phyloP scores from a whole-genome alignment of 2,797 vertebrate genomes.

The Orientallactaga sibirica region DNA sequence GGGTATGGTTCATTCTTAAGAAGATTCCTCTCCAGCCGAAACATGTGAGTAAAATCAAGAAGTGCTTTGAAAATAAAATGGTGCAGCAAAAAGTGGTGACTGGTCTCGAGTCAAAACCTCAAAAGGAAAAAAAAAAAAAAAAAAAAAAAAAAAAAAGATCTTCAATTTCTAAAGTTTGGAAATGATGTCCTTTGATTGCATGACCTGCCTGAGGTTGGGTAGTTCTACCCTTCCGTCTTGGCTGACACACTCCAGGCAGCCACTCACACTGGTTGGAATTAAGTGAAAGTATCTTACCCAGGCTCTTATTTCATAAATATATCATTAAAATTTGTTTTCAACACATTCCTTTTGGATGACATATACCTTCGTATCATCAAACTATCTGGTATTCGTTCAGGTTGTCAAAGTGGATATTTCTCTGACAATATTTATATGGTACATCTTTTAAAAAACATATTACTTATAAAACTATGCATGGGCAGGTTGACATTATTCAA shows the following conservation, averaged over 20 bases:
- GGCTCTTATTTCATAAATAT: background rate
- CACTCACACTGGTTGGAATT: fast-evolving
- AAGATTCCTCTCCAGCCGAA: background rate
- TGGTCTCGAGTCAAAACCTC: background rate
- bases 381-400: background rate
- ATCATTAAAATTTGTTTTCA: background rate
- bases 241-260: background rate
- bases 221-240: background rate
- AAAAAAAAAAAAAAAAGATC: background rate
- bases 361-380: background rate
- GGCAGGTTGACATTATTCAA: background rate
- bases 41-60: background rate
- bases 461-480: background rate
- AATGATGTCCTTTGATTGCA: background rate
- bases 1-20: background rate
- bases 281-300: fast-evolving
- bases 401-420: background rate
- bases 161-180: background rate
- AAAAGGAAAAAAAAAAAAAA: background rate
- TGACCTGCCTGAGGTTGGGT: background rate
- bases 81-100: background rate
- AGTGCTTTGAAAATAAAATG: background rate
- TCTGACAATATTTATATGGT: background rate
- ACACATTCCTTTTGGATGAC: too few species aligned
- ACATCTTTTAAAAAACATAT: background rate